phyloP scores from a whole-genome alignment of 2,888 invertebrate genomes.

The Frankliniella fusca region DNA sequence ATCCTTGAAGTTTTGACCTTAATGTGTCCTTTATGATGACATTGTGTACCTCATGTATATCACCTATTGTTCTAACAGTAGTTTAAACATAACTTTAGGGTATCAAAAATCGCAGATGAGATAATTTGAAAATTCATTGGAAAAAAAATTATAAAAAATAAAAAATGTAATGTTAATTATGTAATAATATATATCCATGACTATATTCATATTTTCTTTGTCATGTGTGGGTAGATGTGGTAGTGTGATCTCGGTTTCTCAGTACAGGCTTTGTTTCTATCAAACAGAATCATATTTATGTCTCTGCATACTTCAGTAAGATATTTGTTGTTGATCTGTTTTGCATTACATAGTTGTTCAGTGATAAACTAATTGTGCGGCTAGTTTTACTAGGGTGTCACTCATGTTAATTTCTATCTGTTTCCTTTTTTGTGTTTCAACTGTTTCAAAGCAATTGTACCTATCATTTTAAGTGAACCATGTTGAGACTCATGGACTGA shows the following conservation, averaged over 20 bases:
- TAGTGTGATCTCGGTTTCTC: conserved; percentile 19
- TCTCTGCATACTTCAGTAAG: neutral
- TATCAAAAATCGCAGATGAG: neutral
- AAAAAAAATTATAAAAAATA: neutral
- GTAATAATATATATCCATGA: neutral
- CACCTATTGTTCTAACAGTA: conserved; percentile 6
- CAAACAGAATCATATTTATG: neutral
- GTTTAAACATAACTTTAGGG: conserved; percentile 16
- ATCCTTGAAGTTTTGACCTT: neutral
- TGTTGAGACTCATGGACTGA: conserved; percentile 24
- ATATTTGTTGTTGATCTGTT: conserved; percentile 25
- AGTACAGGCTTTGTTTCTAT: conserved; percentile 21
- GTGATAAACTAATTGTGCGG: neutral
- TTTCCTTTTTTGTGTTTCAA: conserved; percentile 26
- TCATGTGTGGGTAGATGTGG: conserved; percentile 3
- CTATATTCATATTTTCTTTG: conserved; percentile 23
- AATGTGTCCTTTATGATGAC: neutral
- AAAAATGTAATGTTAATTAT: neutral
- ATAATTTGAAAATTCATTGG: neutral
- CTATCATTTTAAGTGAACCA: conserved; percentile 23
- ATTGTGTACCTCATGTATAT: conserved; percentile 10
- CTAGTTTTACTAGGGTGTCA: conserved; percentile 14
- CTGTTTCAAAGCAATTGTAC: conserved; percentile 20
- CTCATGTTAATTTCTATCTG: conserved; percentile 8
- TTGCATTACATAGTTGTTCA: conserved; percentile 11